Evolutionary conservation across 2,888 invertebrate species (phyloP).

Genomic region (Drosophila bunnanda): DNA sequence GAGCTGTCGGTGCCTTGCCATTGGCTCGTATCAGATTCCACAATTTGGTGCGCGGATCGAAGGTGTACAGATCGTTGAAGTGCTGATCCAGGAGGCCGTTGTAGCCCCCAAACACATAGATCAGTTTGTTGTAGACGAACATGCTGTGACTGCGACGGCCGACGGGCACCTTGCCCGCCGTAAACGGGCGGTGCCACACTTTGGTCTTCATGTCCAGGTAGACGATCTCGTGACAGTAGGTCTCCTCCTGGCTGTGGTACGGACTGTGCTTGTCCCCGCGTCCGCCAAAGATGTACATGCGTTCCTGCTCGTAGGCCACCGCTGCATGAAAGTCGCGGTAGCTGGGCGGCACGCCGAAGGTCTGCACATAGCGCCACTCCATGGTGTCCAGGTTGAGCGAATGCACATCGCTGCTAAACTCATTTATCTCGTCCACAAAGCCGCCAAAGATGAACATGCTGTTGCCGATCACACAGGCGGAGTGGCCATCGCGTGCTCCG

Average conservation of each 20-base stretch:
- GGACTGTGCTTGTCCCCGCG: conserved; percentile 90
- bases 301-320: conserved; percentile 88
- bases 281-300: conserved; percentile 96
- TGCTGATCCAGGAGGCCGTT: conserved; percentile 91
- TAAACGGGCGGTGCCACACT: conserved; percentile 88
- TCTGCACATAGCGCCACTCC: conserved; percentile 89
- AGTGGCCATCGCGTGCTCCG: conserved; percentile 95
- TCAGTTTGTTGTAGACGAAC: conserved; percentile 90
- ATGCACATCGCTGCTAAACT: conserved; percentile 92
- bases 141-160: conserved; percentile 96
- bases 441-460: conserved; percentile 45
- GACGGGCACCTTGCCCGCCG: conserved; percentile 88
- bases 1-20: conserved; percentile 87
- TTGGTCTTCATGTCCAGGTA: conserved; percentile 90
- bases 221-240: conserved; percentile 91
- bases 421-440: conserved; percentile 85
- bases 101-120: conserved; percentile 96
- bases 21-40: conserved; percentile 88
- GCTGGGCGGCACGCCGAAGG: conserved; percentile 88
- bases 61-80: conserved; percentile 93
- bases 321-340: conserved; percentile 96
- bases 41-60: conserved; percentile 87
- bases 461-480: conserved; percentile 91
- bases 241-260: conserved; percentile 88
- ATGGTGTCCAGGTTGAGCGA: conserved; percentile 90